These are phyloP conservation scores for Spheniscus humboldti DNA, from an alignment of 2,797 vertebrate species.

Conservation along the genomic window DNA sequence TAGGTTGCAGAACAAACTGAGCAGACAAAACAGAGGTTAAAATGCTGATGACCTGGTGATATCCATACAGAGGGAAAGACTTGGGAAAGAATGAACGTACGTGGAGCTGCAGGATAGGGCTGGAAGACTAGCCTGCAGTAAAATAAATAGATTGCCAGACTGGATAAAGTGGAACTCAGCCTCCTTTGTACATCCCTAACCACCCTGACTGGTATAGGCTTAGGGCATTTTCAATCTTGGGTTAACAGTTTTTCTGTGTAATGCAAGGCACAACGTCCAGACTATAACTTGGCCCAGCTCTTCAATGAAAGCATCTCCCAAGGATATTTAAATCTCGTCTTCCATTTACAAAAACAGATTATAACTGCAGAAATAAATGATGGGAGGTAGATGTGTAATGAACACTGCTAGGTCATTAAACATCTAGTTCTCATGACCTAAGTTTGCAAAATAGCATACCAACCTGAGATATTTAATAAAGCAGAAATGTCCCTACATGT, in stretches of 20 bases:
- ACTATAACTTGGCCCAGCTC: background rate
- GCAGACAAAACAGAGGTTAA: background rate
- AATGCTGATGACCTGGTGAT: background rate
- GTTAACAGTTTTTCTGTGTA: background rate
- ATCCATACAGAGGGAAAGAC: background rate
- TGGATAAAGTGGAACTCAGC: background rate
- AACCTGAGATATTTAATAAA: background rate
- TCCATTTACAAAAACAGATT: background rate
- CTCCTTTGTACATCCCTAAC: background rate
- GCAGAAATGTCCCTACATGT: background rate
- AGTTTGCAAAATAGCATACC: background rate
- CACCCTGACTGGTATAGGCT: background rate
- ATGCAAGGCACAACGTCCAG: background rate
- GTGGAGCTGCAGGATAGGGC: background rate
- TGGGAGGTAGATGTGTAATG: background rate
- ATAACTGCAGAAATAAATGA: background rate
- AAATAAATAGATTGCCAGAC: background rate
- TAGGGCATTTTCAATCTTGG: background rate
- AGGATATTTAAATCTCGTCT: background rate
- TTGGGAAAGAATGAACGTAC: background rate
- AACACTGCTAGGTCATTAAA: background rate
- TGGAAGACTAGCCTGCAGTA: background rate
- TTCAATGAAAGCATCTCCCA: background rate
- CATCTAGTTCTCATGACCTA: background rate
- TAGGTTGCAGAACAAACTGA: background rate